Percentiles rank a stretch among this genome's conserved stretches.
Conservation (phyloP, 2,797 vertebrate species). For the Cuniculus paca region DNA sequence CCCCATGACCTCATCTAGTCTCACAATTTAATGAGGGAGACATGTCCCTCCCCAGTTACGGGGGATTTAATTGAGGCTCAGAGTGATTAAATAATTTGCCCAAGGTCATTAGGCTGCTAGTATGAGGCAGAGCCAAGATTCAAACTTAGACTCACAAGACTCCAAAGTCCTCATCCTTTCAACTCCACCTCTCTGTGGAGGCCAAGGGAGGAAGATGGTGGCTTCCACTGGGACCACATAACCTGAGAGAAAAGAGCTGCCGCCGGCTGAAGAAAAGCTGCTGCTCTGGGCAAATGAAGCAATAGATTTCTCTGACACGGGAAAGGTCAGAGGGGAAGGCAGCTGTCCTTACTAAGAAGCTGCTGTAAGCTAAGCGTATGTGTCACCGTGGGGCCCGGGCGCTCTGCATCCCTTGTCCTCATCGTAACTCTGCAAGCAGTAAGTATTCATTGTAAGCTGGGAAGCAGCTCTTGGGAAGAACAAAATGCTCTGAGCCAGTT, state of each 20-base stretch:
- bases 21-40: constrained; percentile 73
- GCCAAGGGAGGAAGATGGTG: not conserved
- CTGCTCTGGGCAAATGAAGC: not conserved
- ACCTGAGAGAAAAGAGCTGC: not conserved
- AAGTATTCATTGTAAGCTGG: not conserved
- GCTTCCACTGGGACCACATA: not conserved
- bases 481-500: too few relatives aligned
- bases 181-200: not conserved
- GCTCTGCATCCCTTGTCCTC: not conserved
- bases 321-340: not conserved
- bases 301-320: not conserved
- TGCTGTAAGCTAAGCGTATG: not conserved
- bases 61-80: constrained; percentile 73
- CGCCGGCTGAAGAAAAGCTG: not conserved
- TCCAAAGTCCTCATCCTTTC: not conserved
- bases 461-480: not conserved
- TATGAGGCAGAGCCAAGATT: constrained; percentile 67
- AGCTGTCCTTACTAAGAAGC: not conserved
- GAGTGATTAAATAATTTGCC: constrained; percentile 74
- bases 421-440: not conserved
- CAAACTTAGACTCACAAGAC: constrained; percentile 30
- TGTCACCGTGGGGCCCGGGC: rapidly evolving
- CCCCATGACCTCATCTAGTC: constrained; percentile 78
- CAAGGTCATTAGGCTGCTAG: constrained; percentile 61
- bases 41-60: constrained; percentile 46